Base-by-base conservation (phyloP, 2,113 vertebrate genomes). In the Mastomys natalensis region DNA sequence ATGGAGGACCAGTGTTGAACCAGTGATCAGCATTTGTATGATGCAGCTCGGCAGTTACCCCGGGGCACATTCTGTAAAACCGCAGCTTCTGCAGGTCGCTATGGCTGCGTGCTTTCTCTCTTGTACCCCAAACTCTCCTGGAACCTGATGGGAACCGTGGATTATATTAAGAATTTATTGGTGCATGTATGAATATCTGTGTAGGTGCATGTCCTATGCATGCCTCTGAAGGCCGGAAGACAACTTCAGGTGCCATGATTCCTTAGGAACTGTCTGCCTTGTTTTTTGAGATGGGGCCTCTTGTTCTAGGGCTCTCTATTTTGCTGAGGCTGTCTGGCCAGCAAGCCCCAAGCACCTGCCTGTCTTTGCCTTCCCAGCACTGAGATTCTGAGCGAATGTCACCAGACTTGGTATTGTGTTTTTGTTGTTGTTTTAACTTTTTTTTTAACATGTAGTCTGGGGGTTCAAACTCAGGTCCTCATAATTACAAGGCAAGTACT, bases 41-140 rank as follows among this genome's bases (percentile, higher is more conserved):
- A n/a, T 64, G 13, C n/a, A 10, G 16, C 80, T 95, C 77, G 73
- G 89, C 48, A 73, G 48, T n/a, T 26, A 3, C 43, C 16, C 31
- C 37, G 48, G 95, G 81, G 95, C 48, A 76, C 64, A 85, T 76
- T 45, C 21, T 88, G n/a, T 45, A 45, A 70, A 85, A 73, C 48
- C 64, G 11, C 16, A 84, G 53, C 73, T 90, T 94, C 92, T 51
- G 70, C n/a, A 55, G 19, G 68, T 51, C 29, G 34, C 55, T 34
- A 13, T 40, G 29, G 26, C 76, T 92, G 12, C 0, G 2, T 53
- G 24, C 51, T 94, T 84, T 31, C 43, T 95, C 81, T 93, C 37
- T 37, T 85, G 10, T 87, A 62, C 19, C 45, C 70, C n/a, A 96
- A 81, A 34, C 48, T 24, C 16, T 64, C 51, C 89, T 55, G 70